Base-by-base conservation (phyloP, 2,113 vertebrate species). In the Hirundichthys speculiger region DNA sequence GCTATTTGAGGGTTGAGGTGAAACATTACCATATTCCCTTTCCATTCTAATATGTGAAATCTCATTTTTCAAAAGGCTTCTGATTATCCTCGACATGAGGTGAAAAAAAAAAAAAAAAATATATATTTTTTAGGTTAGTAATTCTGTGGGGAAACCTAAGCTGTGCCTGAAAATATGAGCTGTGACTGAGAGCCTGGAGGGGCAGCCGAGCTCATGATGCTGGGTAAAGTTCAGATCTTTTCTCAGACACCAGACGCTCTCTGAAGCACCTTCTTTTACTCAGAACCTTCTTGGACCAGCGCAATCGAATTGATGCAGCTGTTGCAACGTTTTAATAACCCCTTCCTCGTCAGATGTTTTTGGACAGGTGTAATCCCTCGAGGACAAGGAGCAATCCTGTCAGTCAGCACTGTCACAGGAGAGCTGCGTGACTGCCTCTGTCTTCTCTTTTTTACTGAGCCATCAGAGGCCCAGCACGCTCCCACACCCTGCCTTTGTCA, bases 371-470 rank as follows among this genome's bases (percentile, higher is more conserved):
- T 38, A 38, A 41, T 30, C 63, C 58, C 73, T 56, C 14, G 39
- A 86, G 79, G 59, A 75, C 83, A 79, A 85, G 79, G 19, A 85
- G 86, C 72, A 75, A 69, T 46, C 65, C 66, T 80, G 76, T 79
- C 80, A 81, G 69, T 84, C 83, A 77, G 66, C 48, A 3, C 67
- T 66, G 68, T 65, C 64, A 46, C 47, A 11, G 67, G 67, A 62
- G 54, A 42, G 50, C 39, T 11, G 52, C 19, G 58, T 40, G 60
- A 68, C 66, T 54, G 69, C 43, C 66, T 71, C 54, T 52, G 75
- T 65, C 70, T 77, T 48, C 52, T 45, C 66, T 73, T 72, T 71
- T 75, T 82, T 85, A 87, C 67, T 15, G 56, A 47, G 70, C 73
- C 77, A 50, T 76, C 80, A 87, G 75, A 14, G 4, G 54, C 72